Base-by-base conservation (phyloP, 2,113 vertebrate species). In the Saguinus imperator region DNA sequence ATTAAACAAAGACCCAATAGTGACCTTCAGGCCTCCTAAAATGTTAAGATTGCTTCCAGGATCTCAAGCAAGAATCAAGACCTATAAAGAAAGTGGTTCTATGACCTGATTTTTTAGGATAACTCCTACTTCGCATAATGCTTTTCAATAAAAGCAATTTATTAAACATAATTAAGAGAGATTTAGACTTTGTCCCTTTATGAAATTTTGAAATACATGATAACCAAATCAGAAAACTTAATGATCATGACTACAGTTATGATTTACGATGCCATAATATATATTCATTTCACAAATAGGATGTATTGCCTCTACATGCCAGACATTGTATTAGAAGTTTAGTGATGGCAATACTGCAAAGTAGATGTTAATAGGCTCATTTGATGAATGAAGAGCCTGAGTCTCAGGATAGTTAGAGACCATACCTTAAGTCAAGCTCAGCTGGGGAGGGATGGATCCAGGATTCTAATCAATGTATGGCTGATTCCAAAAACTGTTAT, bases 171-270 rank as follows among this genome's bases (percentile, higher is more conserved):
- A 68, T 89, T 90, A 77, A 87, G 85, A 50, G 40, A 94, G n/a
- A 90, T 87, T 89, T 66, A 87, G 9, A 0, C 64, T 97, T 85
- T 85, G 40, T 50, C 3, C 35, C 18, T 58, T 27, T 70, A 27
- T 87, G 70, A 96, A 92, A 58, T 48, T 90, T 88, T 64, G 83
- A 82, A 91, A 70, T 64, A 93, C 48, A 76, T 75, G 76, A 87
- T 70, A 48, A 16, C 50, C 81, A 88, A 45, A 43, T 84, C 43
- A 57, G 66, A 70, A 82, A 70, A 72, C 72, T 43, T 23, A 90
- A 64, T 29, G n/a, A 45, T 77, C 25, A 72, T 81, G 32, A 70
- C 57, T 79, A 57, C 16, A 55, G 10, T 77, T 82, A 37, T 5
- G 35, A 86, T 57, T 87, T 66, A 43, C 27, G 37, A 43, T 25